A percentile compares a stretch with the other conserved stretches of the same genome.
Evolutionary conservation across 2,888 invertebrate genomes (phyloP).

Genomic region (Habroteleia sp.): DNA sequence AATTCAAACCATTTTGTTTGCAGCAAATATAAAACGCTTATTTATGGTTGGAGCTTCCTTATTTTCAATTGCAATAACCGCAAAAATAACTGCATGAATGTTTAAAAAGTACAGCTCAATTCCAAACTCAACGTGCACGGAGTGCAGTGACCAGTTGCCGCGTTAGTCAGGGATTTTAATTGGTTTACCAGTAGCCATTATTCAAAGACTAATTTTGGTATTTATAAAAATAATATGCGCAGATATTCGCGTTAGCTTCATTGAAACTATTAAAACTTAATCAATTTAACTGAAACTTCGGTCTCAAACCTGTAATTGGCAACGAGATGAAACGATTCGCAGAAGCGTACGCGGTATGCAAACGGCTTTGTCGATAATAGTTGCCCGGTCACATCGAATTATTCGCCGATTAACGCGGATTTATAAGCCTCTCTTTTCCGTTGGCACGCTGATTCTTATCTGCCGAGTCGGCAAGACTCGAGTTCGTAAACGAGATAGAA

Average conservation of each 20-base stretch:
- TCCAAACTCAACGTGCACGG: too few species aligned
- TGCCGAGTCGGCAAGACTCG: not conserved
- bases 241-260: not conserved
- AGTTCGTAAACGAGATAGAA: conserved; percentile 14
- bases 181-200: too few species aligned
- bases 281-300: conserved; percentile 6
- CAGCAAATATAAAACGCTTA: too few species aligned
- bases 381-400: conserved; percentile 22
- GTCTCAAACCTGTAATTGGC: conserved; percentile 1
- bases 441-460: conserved; percentile 17
- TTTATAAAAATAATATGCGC: too few species aligned
- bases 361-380: conserved; percentile 5
- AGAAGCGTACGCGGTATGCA: conserved; percentile 8
- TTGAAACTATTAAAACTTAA: not conserved
- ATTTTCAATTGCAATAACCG: too few species aligned
- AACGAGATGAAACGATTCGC: conserved; percentile 1
- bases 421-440: conserved; percentile 19
- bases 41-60: too few species aligned
- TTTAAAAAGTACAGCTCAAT: too few species aligned
- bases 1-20: too few species aligned
- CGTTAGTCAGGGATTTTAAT: too few species aligned
- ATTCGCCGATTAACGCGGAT: conserved; percentile 18
- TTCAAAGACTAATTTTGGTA: too few species aligned
- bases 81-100: too few species aligned
- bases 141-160: too few species aligned